Evolutionary conservation across 2,888 invertebrate species (phyloP), one percentile per base, ranked within the genome.

Genomic region (Andrena praecox): DNA sequence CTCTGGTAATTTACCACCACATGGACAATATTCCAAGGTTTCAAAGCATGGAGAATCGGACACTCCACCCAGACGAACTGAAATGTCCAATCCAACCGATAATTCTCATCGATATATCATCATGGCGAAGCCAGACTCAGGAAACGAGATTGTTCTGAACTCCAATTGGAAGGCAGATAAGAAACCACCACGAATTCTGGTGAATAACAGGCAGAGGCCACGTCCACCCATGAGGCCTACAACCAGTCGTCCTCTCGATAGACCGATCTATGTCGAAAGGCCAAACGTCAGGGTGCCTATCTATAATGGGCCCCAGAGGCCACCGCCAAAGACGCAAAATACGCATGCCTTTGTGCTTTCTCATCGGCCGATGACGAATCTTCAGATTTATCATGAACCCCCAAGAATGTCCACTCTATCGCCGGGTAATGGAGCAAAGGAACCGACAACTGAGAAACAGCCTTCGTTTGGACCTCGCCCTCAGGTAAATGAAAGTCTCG

Each of bases 31-130:
- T 64, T 42, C 89, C 0, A 92, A 91, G 59, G 75, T 90, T 10
- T 86, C 89, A 8, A 89, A 88, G 20, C 87, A 91, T 4, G 68
- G 67, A 5, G 93, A 93, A 31, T 72, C 86, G 2, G 59, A 20
- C 33, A 85, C 82, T n/a, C 93, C 93, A 1, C 92, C 93, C 0
- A 90, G 93, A 72, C 89, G 94, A 88, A 92, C 90, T 3, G 93
- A 93, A 79, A 85, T 92, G 27, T 86, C 91, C 0, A 54, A 82
- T 2, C 80, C 90, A 4, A 77, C 86, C 2, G 93, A 93, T 42
- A 84, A 78, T 56, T 77, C 90, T 12, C 92, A 92, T 86, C 90
- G 90, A 67, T 88, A 89, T 20, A 89, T 89, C 42, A 79, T 90
- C 10, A 72, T 89, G 8, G 87, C 85, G 5, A 92, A 91, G 50